phyloP scores from a whole-genome alignment of 1,140 invertebrate genomes.

The Drosophila cardini region DNA sequence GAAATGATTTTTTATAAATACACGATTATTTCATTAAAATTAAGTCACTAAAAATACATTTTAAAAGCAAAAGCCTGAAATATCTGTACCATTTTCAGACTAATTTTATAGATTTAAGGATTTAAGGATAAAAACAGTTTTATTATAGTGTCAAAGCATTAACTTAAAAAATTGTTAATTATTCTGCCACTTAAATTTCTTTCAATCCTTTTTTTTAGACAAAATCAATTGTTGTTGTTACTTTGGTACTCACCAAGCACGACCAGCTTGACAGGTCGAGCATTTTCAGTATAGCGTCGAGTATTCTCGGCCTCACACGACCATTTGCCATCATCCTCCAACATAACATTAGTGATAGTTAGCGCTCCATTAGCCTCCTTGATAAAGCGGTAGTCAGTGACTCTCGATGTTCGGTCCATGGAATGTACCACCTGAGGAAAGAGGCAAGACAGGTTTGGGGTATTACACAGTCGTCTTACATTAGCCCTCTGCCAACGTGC shows the following conservation, averaged over 20 bases:
- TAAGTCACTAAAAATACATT: too few species aligned
- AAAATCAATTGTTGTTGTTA: not conserved
- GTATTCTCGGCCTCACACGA: conserved; percentile 88
- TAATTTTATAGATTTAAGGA: too few species aligned
- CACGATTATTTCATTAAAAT: conserved; percentile 5
- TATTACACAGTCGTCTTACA: not conserved
- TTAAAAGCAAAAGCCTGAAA: too few species aligned
- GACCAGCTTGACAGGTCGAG: conserved; percentile 88
- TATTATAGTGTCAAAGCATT: too few species aligned
- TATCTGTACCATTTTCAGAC: too few species aligned
- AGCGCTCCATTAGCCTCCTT: conserved; percentile 87
- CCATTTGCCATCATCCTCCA: conserved; percentile 90
- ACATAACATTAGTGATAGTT: conserved; percentile 88
- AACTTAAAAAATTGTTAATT: too few species aligned
- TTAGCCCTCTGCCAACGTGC: not conserved
- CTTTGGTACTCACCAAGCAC: conserved; percentile 87
- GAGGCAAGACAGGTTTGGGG: conserved; percentile 8
- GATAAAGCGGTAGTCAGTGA: conserved; percentile 86
- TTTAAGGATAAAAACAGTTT: too few species aligned
- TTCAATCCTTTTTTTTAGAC: conserved; percentile 52
- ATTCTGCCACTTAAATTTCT: conserved; percentile 14
- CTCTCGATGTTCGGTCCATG: conserved; percentile 85
- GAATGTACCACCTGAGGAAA: conserved; percentile 85
- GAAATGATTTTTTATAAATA: conserved; percentile 4
- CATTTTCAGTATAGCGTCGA: conserved; percentile 86